A percentile compares a stretch with the other conserved stretches of the same genome.
phyloP scores from a whole-genome alignment of 37 sponge, comb jelly and placozoan genomes.

The Haliclona indistincta region DNA sequence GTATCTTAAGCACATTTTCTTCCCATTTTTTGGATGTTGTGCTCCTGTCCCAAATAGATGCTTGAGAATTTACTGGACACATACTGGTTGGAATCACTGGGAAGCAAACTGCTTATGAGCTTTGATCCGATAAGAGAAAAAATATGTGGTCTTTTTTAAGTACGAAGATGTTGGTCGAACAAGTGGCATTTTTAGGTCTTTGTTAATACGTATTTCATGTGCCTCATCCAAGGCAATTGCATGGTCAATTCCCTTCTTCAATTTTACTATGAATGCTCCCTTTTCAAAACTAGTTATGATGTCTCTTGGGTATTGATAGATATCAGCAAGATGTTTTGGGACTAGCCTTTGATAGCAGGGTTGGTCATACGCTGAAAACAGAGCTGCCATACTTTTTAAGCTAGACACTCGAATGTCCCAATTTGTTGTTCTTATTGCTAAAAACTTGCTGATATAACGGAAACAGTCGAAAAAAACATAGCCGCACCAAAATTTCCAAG shows the following conservation, averaged over 20 bases:
- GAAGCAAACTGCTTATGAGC: neutral
- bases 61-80: neutral
- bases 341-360: conserved; percentile 5
- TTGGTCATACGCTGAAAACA: conserved; percentile 30
- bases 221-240: conserved; percentile 1
- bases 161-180: neutral
- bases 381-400: conserved; percentile 13
- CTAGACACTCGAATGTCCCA: conserved; percentile 10
- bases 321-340: no score
- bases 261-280: neutral
- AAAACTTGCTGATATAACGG: neutral
- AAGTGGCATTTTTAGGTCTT: neutral
- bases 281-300: neutral
- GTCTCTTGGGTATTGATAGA: neutral
- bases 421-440: conserved; percentile 4
- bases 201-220: conserved; percentile 4
- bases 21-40: neutral
- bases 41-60: neutral
- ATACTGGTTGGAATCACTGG: neutral
- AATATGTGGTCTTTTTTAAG: neutral
- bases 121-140: conserved; percentile 4
- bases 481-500: neutral
- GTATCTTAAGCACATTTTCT: neutral
- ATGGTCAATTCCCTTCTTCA: neutral
- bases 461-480: neutral